phyloP scores from a whole-genome alignment of 2,888 invertebrate genomes.

The Labia minor region DNA sequence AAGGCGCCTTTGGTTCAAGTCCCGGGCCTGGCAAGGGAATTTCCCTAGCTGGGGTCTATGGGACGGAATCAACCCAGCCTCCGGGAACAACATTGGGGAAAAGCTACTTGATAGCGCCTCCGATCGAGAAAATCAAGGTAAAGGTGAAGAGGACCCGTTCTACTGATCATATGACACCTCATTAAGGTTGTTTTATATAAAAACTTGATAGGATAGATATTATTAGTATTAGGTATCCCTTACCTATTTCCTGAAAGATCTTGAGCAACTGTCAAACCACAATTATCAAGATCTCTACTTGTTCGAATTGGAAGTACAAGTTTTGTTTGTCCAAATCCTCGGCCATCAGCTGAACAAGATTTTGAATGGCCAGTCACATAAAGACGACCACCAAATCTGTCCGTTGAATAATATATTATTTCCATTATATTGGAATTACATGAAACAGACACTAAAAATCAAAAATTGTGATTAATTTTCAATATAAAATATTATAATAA shows the following conservation, averaged over 20 bases:
- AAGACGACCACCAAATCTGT: conserved; percentile 55
- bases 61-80: too few species aligned
- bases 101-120: too few species aligned
- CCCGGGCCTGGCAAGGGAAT: too few species aligned
- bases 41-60: too few species aligned
- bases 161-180: too few species aligned
- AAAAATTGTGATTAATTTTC: conserved; percentile 1
- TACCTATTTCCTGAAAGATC: conserved; percentile 20
- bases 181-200: too few species aligned
- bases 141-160: too few species aligned
- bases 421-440: conserved; percentile 61
- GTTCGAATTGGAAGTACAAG: conserved; percentile 47
- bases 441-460: conserved; percentile 58
- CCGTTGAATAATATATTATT: conserved; percentile 44
- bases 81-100: too few species aligned
- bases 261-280: conserved; percentile 47
- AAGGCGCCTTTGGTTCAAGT: too few species aligned
- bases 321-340: conserved; percentile 40
- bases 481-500: not conserved
- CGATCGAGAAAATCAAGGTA: too few species aligned
- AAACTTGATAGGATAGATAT: too few species aligned
- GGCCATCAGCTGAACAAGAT: conserved; percentile 52
- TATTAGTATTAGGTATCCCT: too few species aligned
- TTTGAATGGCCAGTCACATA: conserved; percentile 72
- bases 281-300: conserved; percentile 32